Evolutionary conservation across 2,888 invertebrate species (phyloP).

Genomic region (Ditylenchus weischeri): DNA sequence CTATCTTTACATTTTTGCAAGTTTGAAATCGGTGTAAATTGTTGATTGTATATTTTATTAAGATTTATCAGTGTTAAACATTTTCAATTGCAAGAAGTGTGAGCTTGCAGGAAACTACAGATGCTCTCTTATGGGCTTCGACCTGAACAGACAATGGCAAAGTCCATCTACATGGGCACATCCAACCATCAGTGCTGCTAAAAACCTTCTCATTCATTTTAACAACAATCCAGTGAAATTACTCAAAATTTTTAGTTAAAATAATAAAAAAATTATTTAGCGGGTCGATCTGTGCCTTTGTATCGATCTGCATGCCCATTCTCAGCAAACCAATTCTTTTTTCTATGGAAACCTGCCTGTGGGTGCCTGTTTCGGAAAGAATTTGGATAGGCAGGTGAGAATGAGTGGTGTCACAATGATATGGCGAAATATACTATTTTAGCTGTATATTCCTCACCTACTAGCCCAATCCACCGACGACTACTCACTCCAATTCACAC

Average conservation of each 20-base stretch:
- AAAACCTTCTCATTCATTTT: conserved; percentile 74
- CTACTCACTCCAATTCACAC: conserved; percentile 78
- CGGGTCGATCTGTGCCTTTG: conserved; percentile 80
- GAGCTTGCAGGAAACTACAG: conserved; percentile 59
- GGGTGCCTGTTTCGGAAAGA: no score
- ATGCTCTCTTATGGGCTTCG: conserved; percentile 82
- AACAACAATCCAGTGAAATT: conserved; percentile 71
- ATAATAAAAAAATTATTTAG: neutral
- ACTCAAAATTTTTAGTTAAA: no score
- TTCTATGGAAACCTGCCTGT: conserved; percentile 32
- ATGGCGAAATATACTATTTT: conserved; percentile 6
- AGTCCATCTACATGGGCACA: conserved; percentile 84
- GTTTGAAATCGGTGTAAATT: no score
- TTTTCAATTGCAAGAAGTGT: no score
- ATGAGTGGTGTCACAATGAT: no score
- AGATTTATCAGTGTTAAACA: no score
- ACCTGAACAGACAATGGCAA: conserved; percentile 88
- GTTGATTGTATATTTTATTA: no score
- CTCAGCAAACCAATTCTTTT: conserved; percentile 75
- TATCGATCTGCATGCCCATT: conserved; percentile 89
- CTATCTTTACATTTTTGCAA: no score
- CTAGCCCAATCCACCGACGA: conserved; percentile 82
- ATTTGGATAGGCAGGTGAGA: no score
- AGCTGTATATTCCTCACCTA: conserved; percentile 81
- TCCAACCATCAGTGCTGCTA: conserved; percentile 80